These are phyloP conservation scores for Agrypnus murinus DNA, from an alignment of 2,888 invertebrate species.

Conservation along the genomic window DNA sequence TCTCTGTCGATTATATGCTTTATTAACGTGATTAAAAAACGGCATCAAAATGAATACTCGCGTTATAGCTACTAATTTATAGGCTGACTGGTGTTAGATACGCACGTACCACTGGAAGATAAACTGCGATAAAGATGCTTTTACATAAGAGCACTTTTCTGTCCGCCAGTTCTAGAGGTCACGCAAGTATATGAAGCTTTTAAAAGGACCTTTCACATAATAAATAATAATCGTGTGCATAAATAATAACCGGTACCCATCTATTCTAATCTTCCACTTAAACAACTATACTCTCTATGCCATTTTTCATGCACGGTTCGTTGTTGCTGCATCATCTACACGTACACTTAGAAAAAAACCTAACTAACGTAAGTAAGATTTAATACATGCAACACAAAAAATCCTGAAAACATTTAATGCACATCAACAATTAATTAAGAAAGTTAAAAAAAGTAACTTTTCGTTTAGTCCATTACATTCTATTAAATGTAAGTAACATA, in stretches of 20 bases:
- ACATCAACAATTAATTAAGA: conserved; percentile 6
- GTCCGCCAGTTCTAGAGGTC: conserved; percentile 59
- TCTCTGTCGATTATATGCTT: conserved; percentile 62
- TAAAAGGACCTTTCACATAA: conserved; percentile 64
- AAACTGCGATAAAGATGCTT: conserved; percentile 64
- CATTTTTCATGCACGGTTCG: conserved; percentile 44
- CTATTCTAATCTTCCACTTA: conserved; percentile 58
- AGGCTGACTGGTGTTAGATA: conserved; percentile 64
- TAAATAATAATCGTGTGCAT: conserved; percentile 64
- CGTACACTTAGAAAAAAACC: background rate
- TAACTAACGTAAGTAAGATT: conserved; percentile 30
- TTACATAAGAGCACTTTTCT: conserved; percentile 63
- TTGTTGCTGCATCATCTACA: conserved; percentile 33
- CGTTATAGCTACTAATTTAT: conserved; percentile 62
- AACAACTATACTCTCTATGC: conserved; percentile 47
- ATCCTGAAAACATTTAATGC: background rate
- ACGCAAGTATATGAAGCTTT: conserved; percentile 65
- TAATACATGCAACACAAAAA: conserved; percentile 20
- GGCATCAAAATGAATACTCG: conserved; percentile 59
- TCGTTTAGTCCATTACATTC: too few species aligned
- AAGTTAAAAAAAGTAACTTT: background rate
- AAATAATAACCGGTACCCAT: conserved; percentile 59
- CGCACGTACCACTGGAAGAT: conserved; percentile 64
- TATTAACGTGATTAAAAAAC: conserved; percentile 61
- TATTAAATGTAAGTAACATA: too few species aligned